Evolutionary conservation across 2,113 vertebrate species (phyloP), one percentile per base, ranked within the genome.

Genomic region (Forbesichthys agassizii): DNA sequence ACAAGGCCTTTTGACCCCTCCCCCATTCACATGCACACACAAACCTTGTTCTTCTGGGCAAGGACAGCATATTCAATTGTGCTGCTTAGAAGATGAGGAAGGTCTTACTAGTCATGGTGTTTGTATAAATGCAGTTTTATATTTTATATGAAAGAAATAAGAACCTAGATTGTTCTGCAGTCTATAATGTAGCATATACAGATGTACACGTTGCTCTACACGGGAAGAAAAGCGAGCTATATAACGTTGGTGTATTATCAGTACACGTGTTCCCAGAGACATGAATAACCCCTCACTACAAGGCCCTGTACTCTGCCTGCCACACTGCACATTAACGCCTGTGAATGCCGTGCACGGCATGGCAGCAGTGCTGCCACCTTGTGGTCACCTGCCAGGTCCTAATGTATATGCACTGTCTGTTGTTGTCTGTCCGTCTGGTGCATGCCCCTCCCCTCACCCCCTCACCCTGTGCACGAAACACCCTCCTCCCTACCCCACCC

Each of bases 341-440:
- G 70, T 82, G 87, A 89, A 89, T 90, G 89, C 80, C 74, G 58
- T 68, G 57, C 80, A 81, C 75, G 81, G 76, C 85, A 84, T 79
- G 75, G 75, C 88, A 81, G 84, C 84, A 18, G 71, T 71, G 82
- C 85, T 84, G 80, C 86, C 84, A 77, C 76, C 67, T 59, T 78
- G 78, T 84, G 82, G 74, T 75, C 84, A 86, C 85, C 80, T 78
- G 86, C 84, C 82, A 83, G 68, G 61, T 89, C 83, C 89, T 94
- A 94, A 94, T 69, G 20, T 75, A 85, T 81, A 79, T 92, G 89
- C 91, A 88, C 88, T 92, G 77, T 92, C 86, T 88, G 81, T 78
- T 77, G 89, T 87, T 75, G 47, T 79, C 81, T 80, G 61, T 82
- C 67, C 7, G 36, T 93, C 48, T 58, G 88, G 86, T 94, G 96